phyloP scores from a whole-genome alignment of 2,113 vertebrate species.

The Seriola quinqueradiata region DNA sequence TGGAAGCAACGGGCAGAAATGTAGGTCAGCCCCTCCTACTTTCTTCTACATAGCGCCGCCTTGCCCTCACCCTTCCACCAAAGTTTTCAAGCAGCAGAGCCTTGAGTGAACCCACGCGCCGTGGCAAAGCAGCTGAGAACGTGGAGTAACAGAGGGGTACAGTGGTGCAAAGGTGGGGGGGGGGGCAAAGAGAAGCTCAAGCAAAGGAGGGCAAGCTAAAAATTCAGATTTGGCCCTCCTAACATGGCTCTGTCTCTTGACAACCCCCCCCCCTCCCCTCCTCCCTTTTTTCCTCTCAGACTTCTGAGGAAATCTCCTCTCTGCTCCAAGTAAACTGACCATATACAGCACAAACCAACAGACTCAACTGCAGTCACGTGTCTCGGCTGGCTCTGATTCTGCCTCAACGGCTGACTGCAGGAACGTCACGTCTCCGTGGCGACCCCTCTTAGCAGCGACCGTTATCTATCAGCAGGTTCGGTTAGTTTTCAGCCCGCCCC shows the following conservation, averaged over 20 bases:
- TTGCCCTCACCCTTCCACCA: conserved; percentile 32
- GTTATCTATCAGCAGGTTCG: conserved; percentile 44
- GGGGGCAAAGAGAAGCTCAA: conserved; percentile 9
- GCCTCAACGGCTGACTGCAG: conserved; percentile 32
- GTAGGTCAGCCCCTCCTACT: conserved; percentile 81
- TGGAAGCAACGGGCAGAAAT: conserved; percentile 64
- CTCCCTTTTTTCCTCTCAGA: conserved; percentile 14
- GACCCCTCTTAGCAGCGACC: conserved; percentile 27
- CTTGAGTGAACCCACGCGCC: conserved; percentile 73
- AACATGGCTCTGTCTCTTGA: conserved; percentile 34
- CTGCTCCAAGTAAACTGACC: conserved; percentile 75
- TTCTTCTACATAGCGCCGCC: conserved; percentile 45
- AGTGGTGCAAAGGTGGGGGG: neutral
- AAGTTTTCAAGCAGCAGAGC: conserved; percentile 55
- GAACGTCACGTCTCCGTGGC: conserved; percentile 51
- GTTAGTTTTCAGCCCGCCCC: neutral
- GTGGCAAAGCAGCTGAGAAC: conserved; percentile 44
- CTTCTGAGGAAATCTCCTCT: conserved; percentile 66
- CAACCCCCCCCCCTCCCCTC: neutral
- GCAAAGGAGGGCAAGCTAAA: conserved; percentile 37
- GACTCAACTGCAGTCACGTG: conserved; percentile 65
- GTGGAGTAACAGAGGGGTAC: conserved; percentile 18
- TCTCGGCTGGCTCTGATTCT: conserved; percentile 44
- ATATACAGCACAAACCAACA: conserved; percentile 71
- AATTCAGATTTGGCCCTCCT: conserved; percentile 45